Evolutionary conservation across 2,797 vertebrate genomes (phyloP).

Genomic region (Lacerta viridis): DNA sequence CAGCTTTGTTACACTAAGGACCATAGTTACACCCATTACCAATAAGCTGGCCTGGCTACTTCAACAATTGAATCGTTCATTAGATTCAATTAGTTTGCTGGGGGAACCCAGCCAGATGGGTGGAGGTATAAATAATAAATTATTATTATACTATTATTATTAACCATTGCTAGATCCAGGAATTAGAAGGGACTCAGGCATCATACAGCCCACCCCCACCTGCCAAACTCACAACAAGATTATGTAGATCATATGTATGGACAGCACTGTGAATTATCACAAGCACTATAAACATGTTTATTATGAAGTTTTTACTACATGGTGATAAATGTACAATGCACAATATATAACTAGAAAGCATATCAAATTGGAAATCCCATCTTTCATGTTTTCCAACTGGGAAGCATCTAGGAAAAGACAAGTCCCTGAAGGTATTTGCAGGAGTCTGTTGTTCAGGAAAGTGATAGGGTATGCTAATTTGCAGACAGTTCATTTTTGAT

Average conservation of each 20-base stretch:
- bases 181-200: too few relatives aligned
- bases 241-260: neutral
- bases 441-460: neutral
- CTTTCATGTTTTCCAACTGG: neutral
- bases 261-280: neutral
- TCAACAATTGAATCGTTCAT: too few relatives aligned
- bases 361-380: neutral
- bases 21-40: too few relatives aligned
- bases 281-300: neutral
- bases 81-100: too few relatives aligned
- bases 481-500: constrained; percentile 28
- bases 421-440: neutral
- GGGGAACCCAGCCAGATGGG: too few relatives aligned
- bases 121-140: too few relatives aligned
- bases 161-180: too few relatives aligned
- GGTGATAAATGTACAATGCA: neutral
- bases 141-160: too few relatives aligned
- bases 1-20: too few relatives aligned
- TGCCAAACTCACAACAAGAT: too few relatives aligned
- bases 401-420: neutral
- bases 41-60: too few relatives aligned
- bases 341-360: constrained; percentile 29
- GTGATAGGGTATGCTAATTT: constrained; percentile 33
- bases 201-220: too few relatives aligned
- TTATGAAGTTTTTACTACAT: neutral